Percentiles rank a stretch among this genome's conserved stretches.
Evolutionary conservation across 2,888 invertebrate species (phyloP).

Genomic region (Rhorus exstirpatorius): DNA sequence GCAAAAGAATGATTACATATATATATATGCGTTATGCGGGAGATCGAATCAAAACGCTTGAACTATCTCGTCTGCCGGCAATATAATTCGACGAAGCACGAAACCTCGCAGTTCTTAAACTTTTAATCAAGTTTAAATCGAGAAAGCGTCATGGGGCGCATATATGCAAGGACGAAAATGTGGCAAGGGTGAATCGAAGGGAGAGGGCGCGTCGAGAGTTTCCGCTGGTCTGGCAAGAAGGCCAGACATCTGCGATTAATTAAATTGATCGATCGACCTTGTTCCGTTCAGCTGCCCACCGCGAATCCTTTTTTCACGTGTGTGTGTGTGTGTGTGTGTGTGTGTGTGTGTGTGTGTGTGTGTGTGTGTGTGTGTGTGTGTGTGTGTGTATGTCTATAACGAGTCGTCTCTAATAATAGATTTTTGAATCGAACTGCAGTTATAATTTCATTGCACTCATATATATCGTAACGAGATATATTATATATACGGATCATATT

Average conservation of each 20-base stretch:
- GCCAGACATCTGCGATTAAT: conserved; percentile 62
- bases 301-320: conserved; percentile 51
- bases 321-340: too few relatives aligned
- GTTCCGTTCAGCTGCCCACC: conserved; percentile 44
- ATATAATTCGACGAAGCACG: conserved; percentile 65
- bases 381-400: conserved; percentile 38
- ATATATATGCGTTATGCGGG: background rate
- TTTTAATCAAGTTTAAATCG: conserved; percentile 65
- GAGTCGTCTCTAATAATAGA: conserved; percentile 60
- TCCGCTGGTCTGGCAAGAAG: conserved; percentile 38
- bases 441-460: background rate
- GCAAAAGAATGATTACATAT: background rate
- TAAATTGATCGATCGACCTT: conserved; percentile 69
- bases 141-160: conserved; percentile 42
- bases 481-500: too few relatives aligned
- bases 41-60: conserved; percentile 9
- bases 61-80: conserved; percentile 13
- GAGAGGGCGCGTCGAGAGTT: conserved; percentile 35
- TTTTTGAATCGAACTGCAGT: conserved; percentile 32
- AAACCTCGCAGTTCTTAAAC: conserved; percentile 51
- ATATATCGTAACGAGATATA: conserved; percentile 10
- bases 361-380: too few relatives aligned
- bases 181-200: conserved; percentile 27
- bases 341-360: too few relatives aligned
- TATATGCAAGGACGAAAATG: conserved; percentile 22